These are phyloP conservation scores for Ictidomys tridecemlineatus DNA, from an alignment of 2,113 vertebrate species.

Conservation along the genomic window DNA sequence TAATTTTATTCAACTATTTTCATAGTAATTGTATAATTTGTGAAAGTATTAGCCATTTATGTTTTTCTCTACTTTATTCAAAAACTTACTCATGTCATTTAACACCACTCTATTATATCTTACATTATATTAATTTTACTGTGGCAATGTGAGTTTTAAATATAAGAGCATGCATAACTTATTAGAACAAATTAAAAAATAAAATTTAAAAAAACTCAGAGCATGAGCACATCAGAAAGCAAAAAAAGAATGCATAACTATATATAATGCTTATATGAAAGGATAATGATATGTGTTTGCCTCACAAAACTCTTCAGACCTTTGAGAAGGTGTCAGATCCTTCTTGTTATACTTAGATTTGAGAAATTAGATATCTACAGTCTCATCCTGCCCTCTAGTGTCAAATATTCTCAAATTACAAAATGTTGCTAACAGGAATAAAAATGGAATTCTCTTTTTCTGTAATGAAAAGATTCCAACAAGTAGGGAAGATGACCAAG, in stretches of 20 bases:
- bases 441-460: not conserved
- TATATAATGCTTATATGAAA: not conserved
- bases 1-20: not conserved
- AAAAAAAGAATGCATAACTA: not conserved
- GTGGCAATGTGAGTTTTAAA: not conserved
- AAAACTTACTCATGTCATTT: not conserved
- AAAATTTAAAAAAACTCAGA: no score
- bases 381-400: constrained; percentile 82
- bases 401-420: constrained; percentile 43
- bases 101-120: not conserved
- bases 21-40: not conserved
- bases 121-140: not conserved
- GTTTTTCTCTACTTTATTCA: constrained; percentile 21
- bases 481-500: not conserved
- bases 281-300: not conserved
- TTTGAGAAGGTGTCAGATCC: not conserved
- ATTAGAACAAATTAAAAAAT: no score
- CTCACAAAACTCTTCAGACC: not conserved
- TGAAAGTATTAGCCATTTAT: not conserved
- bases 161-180: not conserved
- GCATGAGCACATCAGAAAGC: no score
- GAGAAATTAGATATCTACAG: not conserved
- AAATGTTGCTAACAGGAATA: not conserved
- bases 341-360: not conserved
- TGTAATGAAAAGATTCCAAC: not conserved